Evolutionary conservation across 1,140 invertebrate genomes (phyloP), one percentile per base, ranked within the genome.

Genomic region (Nasonia giraulti): DNA sequence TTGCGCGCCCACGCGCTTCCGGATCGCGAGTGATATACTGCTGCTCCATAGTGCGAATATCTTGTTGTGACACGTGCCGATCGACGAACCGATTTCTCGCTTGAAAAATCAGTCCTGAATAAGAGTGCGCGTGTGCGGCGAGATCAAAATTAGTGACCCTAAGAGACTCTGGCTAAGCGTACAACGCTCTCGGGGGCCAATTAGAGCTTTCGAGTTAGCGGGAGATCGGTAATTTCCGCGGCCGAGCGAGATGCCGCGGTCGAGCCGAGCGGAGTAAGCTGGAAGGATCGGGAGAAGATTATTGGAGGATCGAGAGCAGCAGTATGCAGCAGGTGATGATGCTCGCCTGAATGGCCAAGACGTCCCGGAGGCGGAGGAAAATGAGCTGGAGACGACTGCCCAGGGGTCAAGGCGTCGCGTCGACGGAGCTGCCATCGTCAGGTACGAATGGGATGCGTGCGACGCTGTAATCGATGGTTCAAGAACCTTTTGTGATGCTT

Each of bases 371-470:
- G 27, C 1, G 44, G 4, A 79, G 20, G 55, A 86, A 86, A 76
- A 86, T 89, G 86, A 82, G 87, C n/a, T 80, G 78, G 82, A 75
- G 82, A 81, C 88, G 83, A 79, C 84, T 84, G 66, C 87, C 88
- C 11, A 87, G 80, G 40, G 90, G 88, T 81, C 88, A 89, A 85
- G 88, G 87, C 37, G 81, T 90, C 11, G 85, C 86, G 6, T 87
- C 86, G 0, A 86, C 80, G 6, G 88, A 91, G 68, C 78, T 78
- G 27, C 84, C 84, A 27, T 27, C 27, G 62, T 78, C 89, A 84
- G 90, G 90, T 92, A 87, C 76, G 69, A 3, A 71, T 71, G 76
- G 69, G 12, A 71, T 71, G 6, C 2, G 11, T 17, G 12, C 55
- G 37, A 27, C 37, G 40, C 5, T 44, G 40, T 78, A 62, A 33